These are phyloP conservation scores for Zaprionus lineosus DNA, from an alignment of 2,888 invertebrate species.

Conservation along the genomic window DNA sequence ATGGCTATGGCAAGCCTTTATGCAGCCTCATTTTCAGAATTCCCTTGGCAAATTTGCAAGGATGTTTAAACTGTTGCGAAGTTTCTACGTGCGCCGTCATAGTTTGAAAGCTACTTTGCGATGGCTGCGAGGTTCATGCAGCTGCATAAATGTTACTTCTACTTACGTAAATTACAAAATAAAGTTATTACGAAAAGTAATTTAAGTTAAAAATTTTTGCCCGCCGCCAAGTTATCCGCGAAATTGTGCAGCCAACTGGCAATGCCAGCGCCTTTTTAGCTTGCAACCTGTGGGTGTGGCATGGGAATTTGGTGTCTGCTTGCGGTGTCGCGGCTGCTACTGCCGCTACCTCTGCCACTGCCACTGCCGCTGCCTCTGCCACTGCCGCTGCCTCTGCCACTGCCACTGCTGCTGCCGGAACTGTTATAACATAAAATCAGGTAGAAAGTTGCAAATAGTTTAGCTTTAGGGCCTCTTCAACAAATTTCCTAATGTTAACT, in stretches of 20 bases:
- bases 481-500: slow-evolving; percentile 44
- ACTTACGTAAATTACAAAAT: slow-evolving; percentile 76
- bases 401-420: too few relatives aligned
- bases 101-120: slow-evolving; percentile 71
- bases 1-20: too few relatives aligned
- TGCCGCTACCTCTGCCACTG: slow-evolving; percentile 6
- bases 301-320: slow-evolving; percentile 42
- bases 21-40: slow-evolving; percentile 33
- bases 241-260: slow-evolving; percentile 70
- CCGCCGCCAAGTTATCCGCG: slow-evolving; percentile 56
- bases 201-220: slow-evolving; percentile 74
- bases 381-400: slow-evolving; percentile 6
- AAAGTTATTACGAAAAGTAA: slow-evolving; percentile 76
- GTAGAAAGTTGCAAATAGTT: slow-evolving; percentile 64
- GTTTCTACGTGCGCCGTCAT: slow-evolving; percentile 73
- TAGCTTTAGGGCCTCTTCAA: slow-evolving; percentile 21
- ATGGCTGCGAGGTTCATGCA: slow-evolving; percentile 64
- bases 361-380: slow-evolving; percentile 35
- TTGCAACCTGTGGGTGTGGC: slow-evolving; percentile 28
- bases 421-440: slow-evolving; percentile 68
- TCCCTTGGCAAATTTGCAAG: slow-evolving; percentile 67
- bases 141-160: slow-evolving; percentile 76
- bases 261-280: slow-evolving; percentile 34
- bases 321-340: slow-evolving; percentile 38
- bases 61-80: slow-evolving; percentile 59